Evolutionary conservation across 2,888 invertebrate genomes (phyloP).

Genomic region (Nemurella pictetii): DNA sequence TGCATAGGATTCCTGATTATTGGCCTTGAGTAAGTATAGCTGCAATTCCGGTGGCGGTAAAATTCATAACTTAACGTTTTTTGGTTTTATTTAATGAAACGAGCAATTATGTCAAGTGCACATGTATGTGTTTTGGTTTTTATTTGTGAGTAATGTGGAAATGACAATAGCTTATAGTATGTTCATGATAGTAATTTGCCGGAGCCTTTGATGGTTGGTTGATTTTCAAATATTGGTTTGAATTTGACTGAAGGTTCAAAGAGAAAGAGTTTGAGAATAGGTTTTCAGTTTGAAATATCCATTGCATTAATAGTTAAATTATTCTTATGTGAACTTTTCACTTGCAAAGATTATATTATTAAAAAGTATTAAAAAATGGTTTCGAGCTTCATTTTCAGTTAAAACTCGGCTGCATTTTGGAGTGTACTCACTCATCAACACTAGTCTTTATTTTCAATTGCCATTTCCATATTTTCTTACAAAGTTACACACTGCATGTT

Average conservation of each 20-base stretch:
- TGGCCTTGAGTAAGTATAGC: slow-evolving; percentile 43
- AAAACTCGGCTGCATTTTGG: too few relatives aligned
- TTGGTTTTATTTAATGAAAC: slow-evolving; percentile 36
- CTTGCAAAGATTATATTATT: too few relatives aligned
- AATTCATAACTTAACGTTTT: slow-evolving; percentile 38
- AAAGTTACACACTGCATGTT: neutral
- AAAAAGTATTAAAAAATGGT: too few relatives aligned
- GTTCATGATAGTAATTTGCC: too few relatives aligned
- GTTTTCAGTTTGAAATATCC: too few relatives aligned
- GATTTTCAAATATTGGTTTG: too few relatives aligned
- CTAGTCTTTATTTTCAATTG: neutral
- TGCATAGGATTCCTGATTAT: slow-evolving; percentile 61
- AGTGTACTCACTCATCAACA: too few relatives aligned
- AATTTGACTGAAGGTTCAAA: too few relatives aligned
- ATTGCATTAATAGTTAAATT: too few relatives aligned
- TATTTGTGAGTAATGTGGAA: neutral
- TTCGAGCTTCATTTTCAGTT: too few relatives aligned
- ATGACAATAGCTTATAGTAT: neutral
- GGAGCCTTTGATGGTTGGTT: too few relatives aligned
- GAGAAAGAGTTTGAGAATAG: neutral
- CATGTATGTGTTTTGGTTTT: slow-evolving; percentile 27
- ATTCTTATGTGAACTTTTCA: too few relatives aligned
- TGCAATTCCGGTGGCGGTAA: slow-evolving; percentile 43
- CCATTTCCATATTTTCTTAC: neutral
- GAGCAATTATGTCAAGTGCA: slow-evolving; percentile 35